Evolutionary conservation across 2,113 vertebrate species (phyloP).

Genomic region (Rhea americana): DNA sequence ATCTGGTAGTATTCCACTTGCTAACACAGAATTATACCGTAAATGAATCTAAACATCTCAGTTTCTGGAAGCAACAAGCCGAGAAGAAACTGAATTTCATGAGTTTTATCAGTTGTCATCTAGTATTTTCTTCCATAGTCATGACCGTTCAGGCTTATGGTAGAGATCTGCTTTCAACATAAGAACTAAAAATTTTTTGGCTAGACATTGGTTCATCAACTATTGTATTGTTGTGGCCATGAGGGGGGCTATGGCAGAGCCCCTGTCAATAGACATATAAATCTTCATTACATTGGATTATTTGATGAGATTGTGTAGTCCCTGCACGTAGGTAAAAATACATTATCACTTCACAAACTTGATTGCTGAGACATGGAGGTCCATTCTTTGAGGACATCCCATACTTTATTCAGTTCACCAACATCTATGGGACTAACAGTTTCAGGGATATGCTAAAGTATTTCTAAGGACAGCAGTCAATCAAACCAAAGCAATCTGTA

Average conservation of each 20-base stretch:
- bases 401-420: background rate
- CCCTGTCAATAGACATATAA: background rate
- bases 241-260: background rate
- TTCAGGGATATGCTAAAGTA: background rate
- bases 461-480: constrained; percentile 14
- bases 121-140: background rate
- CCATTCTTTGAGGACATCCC: background rate
- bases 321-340: background rate
- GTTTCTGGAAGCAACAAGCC: background rate
- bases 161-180: background rate
- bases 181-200: background rate
- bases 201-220: background rate
- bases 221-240: background rate
- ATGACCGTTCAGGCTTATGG: background rate
- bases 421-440: background rate
- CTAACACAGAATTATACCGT: background rate
- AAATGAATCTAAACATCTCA: background rate
- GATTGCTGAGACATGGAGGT: background rate
- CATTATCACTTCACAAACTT: background rate
- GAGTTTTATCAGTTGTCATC: background rate
- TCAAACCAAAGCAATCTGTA: constrained; percentile 4
- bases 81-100: background rate
- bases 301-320: background rate
- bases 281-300: background rate
- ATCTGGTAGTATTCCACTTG: background rate